These are phyloP conservation scores for Sternotherus odoratus DNA, from an alignment of 2,797 vertebrate genomes.

Conservation along the genomic window DNA sequence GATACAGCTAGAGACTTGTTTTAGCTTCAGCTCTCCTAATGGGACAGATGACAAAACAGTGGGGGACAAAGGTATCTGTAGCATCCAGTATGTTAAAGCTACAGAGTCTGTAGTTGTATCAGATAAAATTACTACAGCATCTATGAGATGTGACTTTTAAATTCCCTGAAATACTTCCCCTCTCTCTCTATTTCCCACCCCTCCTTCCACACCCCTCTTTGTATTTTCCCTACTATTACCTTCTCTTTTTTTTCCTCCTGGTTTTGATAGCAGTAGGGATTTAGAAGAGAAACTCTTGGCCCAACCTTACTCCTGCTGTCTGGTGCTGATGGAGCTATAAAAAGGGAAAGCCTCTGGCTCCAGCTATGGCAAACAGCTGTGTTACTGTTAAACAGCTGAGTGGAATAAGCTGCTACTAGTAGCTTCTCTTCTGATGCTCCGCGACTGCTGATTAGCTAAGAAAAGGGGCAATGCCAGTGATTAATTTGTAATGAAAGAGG, in stretches of 20 bases:
- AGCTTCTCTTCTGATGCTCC: background rate
- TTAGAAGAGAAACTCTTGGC: background rate
- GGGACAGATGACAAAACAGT: background rate
- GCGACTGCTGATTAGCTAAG: background rate
- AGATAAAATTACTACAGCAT: background rate
- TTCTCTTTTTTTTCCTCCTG: background rate
- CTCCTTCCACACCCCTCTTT: background rate
- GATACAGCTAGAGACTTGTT: background rate
- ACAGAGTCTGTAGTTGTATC: background rate
- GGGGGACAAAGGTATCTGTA: background rate
- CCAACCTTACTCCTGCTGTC: background rate
- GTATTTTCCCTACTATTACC: background rate
- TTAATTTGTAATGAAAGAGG: too few species aligned
- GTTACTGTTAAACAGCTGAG: background rate
- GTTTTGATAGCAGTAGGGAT: accelerated
- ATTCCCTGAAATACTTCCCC: background rate
- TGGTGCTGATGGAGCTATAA: constrained; percentile 34
- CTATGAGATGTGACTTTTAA: background rate
- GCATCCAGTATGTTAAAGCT: background rate
- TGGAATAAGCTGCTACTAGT: background rate
- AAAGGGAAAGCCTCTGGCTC: background rate
- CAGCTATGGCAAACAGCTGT: background rate
- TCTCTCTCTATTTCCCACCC: background rate
- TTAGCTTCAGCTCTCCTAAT: background rate
- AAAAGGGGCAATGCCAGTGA: background rate